phyloP scores from a whole-genome alignment of 2,888 invertebrate species.

The Mellilla xanthometata region DNA sequence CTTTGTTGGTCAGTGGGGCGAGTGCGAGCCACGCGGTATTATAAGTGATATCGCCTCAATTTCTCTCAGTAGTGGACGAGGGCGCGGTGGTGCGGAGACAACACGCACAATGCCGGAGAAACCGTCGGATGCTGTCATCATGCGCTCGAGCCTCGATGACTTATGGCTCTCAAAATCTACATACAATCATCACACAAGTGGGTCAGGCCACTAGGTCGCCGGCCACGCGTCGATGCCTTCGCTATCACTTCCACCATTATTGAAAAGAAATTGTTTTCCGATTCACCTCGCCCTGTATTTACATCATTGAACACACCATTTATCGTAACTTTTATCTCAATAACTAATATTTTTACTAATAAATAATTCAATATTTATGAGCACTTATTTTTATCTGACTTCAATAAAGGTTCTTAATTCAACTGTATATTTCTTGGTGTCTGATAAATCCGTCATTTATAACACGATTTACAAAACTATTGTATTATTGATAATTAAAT shows the following conservation, averaged over 20 bases:
- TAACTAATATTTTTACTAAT: too few relatives aligned
- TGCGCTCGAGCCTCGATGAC: slow-evolving; percentile 57
- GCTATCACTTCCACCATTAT: slow-evolving; percentile 17
- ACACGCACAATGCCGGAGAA: slow-evolving; percentile 66
- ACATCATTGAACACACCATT: too few relatives aligned
- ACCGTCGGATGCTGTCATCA: slow-evolving; percentile 75
- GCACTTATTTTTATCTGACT: too few relatives aligned
- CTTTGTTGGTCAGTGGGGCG: slow-evolving; percentile 68
- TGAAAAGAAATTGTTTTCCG: slow-evolving; percentile 16
- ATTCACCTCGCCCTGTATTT: not conserved
- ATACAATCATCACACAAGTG: slow-evolving; percentile 76
- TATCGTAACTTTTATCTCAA: too few relatives aligned
- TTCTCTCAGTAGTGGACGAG: slow-evolving; percentile 55
- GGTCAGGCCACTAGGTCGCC: slow-evolving; percentile 76
- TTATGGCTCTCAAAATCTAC: slow-evolving; percentile 79
- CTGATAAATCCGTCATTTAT: too few relatives aligned
- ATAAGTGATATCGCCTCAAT: slow-evolving; percentile 69
- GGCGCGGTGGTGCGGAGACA: slow-evolving; percentile 41
- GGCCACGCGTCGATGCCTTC: slow-evolving; percentile 37
- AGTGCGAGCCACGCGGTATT: slow-evolving; percentile 52
- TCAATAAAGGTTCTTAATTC: too few relatives aligned
- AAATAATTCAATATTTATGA: too few relatives aligned
- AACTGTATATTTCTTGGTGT: too few relatives aligned
- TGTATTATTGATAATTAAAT: too few relatives aligned
- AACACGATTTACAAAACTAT: too few relatives aligned